Evolutionary conservation across 92 coral and sea anemone genomes (phyloP).

Genomic region (Epizoanthus ramosus): DNA sequence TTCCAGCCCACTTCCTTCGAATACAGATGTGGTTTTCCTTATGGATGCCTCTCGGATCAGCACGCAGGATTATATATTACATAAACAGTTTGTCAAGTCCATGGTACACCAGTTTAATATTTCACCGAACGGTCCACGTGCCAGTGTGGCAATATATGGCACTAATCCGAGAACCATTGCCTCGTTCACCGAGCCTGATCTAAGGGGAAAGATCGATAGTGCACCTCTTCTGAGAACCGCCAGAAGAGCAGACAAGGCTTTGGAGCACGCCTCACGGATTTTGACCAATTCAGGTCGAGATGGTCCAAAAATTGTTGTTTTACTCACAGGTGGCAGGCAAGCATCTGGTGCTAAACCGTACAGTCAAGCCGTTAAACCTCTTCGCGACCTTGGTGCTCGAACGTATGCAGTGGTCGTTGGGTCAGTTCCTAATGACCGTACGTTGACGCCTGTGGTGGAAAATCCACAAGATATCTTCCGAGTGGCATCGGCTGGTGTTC

Average conservation of each 20-base stretch:
- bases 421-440: constrained; percentile 1
- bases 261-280: constrained; percentile 2
- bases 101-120: constrained; percentile 25
- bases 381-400: constrained; percentile 38
- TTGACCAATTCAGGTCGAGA: constrained; percentile 3
- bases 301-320: constrained; percentile 32
- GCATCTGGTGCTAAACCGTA: constrained; percentile 39
- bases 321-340: constrained; percentile 10
- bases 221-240: constrained; percentile 31
- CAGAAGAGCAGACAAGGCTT: constrained; percentile 39
- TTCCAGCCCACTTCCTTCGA: constrained; percentile 32
- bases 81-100: constrained; percentile 33
- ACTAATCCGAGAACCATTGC: constrained; percentile 21
- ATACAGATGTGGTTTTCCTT: constrained; percentile 21
- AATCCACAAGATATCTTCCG: constrained; percentile 38
- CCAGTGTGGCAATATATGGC: constrained; percentile 34
- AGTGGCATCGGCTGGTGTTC: constrained; percentile 4
- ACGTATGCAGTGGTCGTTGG: constrained; percentile 51
- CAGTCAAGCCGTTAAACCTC: constrained; percentile 50
- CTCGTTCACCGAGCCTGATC: constrained; percentile 12
- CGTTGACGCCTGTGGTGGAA: constrained; percentile 13
- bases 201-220: constrained; percentile 6
- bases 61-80: neutral
- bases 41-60: constrained; percentile 33
- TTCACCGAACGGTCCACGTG: constrained; percentile 37